phyloP scores from a whole-genome alignment of 2,797 vertebrate species.

The Sciaenops ocellatus region DNA sequence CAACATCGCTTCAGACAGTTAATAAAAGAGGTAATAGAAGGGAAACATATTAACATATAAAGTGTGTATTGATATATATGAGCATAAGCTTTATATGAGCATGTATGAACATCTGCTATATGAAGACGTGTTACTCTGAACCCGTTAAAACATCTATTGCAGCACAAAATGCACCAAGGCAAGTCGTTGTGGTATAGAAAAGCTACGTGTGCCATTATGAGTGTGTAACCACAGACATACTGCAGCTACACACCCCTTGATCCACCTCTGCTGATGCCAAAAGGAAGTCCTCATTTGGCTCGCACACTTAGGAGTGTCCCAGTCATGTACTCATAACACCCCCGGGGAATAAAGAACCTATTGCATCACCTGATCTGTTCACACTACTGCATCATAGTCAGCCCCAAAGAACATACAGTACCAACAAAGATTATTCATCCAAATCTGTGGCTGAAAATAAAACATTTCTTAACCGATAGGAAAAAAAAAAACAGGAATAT shows the following conservation, averaged over 20 bases:
- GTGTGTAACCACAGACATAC: slow-evolving; percentile 25
- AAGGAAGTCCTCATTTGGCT: slow-evolving; percentile 66
- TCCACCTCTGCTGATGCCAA: slow-evolving; percentile 56
- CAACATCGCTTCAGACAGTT: background rate
- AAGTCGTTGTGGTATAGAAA: slow-evolving; percentile 1
- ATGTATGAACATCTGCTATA: background rate
- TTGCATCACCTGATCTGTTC: slow-evolving; percentile 52
- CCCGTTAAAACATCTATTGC: slow-evolving; percentile 17
- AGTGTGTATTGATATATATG: background rate
- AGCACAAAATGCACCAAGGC: slow-evolving; percentile 32
- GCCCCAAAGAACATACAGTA: background rate
- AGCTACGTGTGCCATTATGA: slow-evolving; percentile 13
- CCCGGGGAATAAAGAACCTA: slow-evolving; percentile 47
- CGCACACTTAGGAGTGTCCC: slow-evolving; percentile 48
- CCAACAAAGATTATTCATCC: background rate
- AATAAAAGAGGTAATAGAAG: background rate
- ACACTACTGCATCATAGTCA: slow-evolving; percentile 49
- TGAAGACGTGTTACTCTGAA: background rate
- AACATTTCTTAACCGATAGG: background rate
- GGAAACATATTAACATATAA: background rate
- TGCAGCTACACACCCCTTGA: slow-evolving; percentile 49
- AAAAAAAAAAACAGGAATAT: background rate
- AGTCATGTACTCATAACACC: slow-evolving; percentile 62
- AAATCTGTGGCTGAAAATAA: background rate
- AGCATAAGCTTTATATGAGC: background rate